Percentiles rank a stretch among this genome's conserved stretches.
phyloP scores from a whole-genome alignment of 2,888 invertebrate species.

The Drosophila merina region DNA sequence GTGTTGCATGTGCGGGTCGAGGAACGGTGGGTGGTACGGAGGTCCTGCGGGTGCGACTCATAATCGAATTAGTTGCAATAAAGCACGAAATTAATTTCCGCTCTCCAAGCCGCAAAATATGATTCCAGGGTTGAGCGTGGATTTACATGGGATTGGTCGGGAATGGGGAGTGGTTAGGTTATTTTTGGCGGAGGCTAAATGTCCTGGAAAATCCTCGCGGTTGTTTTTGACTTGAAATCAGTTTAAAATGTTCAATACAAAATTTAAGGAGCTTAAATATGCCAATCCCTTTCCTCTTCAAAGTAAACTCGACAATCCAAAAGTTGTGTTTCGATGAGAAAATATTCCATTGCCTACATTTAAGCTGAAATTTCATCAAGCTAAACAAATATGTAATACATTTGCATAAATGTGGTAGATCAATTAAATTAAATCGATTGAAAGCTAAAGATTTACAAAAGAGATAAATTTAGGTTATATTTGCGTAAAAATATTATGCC shows the following conservation, averaged over 20 bases:
- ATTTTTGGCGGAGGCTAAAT: background rate
- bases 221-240: background rate
- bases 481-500: too few relatives aligned
- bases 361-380: too few relatives aligned
- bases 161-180: slow-evolving; percentile 28
- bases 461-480: too few relatives aligned
- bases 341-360: too few relatives aligned
- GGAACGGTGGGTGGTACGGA: background rate
- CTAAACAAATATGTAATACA: too few relatives aligned
- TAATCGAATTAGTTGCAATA: slow-evolving; percentile 78
- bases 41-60: slow-evolving; percentile 27
- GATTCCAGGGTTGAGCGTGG: slow-evolving; percentile 12
- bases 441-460: too few relatives aligned
- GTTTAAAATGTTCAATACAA: background rate
- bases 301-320: too few relatives aligned
- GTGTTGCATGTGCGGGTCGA: background rate
- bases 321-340: too few relatives aligned
- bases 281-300: too few relatives aligned
- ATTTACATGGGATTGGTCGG: slow-evolving; percentile 14
- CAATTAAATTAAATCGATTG: too few relatives aligned
- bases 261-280: too few relatives aligned
- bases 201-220: background rate
- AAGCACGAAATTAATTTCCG: slow-evolving; percentile 78
- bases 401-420: too few relatives aligned
- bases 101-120: slow-evolving; percentile 54